Conservation (phyloP, 2,888 invertebrate species). For the Drosophila peninsularis region DNA sequence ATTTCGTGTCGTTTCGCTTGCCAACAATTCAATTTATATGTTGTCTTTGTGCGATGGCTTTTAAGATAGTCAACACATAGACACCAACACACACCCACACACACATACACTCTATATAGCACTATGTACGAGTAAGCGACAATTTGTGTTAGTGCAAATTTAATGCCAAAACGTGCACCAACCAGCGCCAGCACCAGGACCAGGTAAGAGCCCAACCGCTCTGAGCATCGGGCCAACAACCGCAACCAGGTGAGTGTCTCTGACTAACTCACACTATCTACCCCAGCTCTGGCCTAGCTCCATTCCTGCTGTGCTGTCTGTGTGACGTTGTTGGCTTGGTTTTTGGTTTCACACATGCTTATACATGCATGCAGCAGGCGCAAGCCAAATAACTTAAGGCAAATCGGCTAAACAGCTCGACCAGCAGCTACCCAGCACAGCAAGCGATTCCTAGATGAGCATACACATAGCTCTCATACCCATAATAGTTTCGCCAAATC, state of each 20-base stretch:
- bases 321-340: conserved; percentile 64
- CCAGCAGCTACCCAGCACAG: conserved; percentile 20
- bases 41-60: conserved; percentile 75
- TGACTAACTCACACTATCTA: conserved; percentile 17
- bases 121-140: conserved; percentile 69
- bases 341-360: conserved; percentile 79
- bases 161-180: conserved; percentile 74
- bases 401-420: neutral
- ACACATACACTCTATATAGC: conserved; percentile 14
- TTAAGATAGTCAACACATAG: conserved; percentile 47
- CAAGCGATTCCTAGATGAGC: too few species aligned
- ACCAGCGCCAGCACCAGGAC: conserved; percentile 17
- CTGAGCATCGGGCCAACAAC: conserved; percentile 59
- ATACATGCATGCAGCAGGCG: conserved; percentile 63
- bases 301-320: conserved; percentile 18
- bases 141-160: conserved; percentile 80
- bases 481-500: too few species aligned
- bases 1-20: conserved; percentile 71
- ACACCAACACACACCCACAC: conserved; percentile 14
- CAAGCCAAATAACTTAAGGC: conserved; percentile 44
- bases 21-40: conserved; percentile 77
- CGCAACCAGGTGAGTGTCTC: conserved; percentile 57
- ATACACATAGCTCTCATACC: too few species aligned
- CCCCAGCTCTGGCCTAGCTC: neutral
- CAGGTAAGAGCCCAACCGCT: conserved; percentile 51